phyloP scores from a whole-genome alignment of 1,140 invertebrate genomes.

The Zaprionus ornatus region DNA sequence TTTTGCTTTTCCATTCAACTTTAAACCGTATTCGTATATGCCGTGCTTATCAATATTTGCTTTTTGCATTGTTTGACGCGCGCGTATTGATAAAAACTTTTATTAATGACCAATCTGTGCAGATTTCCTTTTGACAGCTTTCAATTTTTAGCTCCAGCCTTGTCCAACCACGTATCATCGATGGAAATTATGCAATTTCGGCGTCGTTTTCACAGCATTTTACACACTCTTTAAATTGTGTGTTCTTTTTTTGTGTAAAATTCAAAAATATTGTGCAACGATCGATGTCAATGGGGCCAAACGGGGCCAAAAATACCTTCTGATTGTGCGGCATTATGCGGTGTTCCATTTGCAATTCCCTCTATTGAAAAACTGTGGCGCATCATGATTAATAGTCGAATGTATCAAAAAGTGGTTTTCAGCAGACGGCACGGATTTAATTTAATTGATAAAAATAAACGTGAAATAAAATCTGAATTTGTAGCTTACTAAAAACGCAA shows the following conservation, averaged over 20 bases:
- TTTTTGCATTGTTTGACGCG: slow-evolving; percentile 56
- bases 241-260: slow-evolving; percentile 24
- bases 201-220: slow-evolving; percentile 59
- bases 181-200: slow-evolving; percentile 52
- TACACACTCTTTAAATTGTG: slow-evolving; percentile 42
- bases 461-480: slow-evolving; percentile 49
- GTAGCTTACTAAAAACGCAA: background rate
- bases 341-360: slow-evolving; percentile 58
- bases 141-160: slow-evolving; percentile 50
- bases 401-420: slow-evolving; percentile 44
- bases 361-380: slow-evolving; percentile 35
- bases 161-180: background rate
- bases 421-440: slow-evolving; percentile 55
- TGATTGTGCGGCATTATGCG: slow-evolving; percentile 54
- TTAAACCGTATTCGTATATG: slow-evolving; percentile 62
- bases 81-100: slow-evolving; percentile 60
- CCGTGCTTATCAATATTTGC: slow-evolving; percentile 74
- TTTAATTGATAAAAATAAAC: slow-evolving; percentile 62
- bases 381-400: slow-evolving; percentile 64
- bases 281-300: slow-evolving; percentile 39
- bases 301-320: slow-evolving; percentile 46
- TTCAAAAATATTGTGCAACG: slow-evolving; percentile 36
- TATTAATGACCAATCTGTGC: slow-evolving; percentile 78
- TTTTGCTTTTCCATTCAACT: slow-evolving; percentile 15
- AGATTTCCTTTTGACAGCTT: slow-evolving; percentile 73